Evolutionary conservation across 2,797 vertebrate species (phyloP).

Genomic region (Catamblyrhynchus diadema): DNA sequence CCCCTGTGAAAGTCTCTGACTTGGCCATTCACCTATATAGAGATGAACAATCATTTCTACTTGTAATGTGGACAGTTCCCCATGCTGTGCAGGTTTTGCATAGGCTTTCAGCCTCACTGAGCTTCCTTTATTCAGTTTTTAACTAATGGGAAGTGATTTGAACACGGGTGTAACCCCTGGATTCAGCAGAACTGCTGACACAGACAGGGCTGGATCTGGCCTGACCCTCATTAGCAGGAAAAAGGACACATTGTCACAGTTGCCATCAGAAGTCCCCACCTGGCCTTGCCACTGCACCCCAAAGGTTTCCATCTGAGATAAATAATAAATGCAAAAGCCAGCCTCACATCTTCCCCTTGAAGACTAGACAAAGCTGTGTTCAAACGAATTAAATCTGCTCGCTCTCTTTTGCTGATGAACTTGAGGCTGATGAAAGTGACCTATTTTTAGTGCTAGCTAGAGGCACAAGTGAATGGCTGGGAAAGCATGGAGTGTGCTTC

Average conservation of each 20-base stretch:
- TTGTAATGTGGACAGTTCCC: background rate
- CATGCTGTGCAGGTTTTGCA: background rate
- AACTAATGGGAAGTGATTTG: background rate
- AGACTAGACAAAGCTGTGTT: background rate
- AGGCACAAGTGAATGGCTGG: background rate
- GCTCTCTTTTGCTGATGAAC: background rate
- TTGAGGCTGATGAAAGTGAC: background rate
- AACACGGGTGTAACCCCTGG: background rate
- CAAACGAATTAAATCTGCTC: background rate
- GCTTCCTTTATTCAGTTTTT: background rate
- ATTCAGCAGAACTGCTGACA: background rate
- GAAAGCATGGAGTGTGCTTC: background rate
- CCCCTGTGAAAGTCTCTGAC: background rate
- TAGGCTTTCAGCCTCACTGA: background rate
- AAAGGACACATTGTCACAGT: background rate
- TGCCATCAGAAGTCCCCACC: background rate
- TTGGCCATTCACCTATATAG: background rate
- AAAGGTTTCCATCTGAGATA: background rate
- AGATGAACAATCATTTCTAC: background rate
- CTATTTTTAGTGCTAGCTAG: slow-evolving; percentile 14
- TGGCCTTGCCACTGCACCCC: background rate
- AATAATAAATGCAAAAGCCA: background rate
- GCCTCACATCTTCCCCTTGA: background rate
- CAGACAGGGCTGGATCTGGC: background rate
- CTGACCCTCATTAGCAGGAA: background rate